Evolutionary conservation across 2,797 vertebrate genomes (phyloP).

Genomic region (Xiphophorus birchmanni): DNA sequence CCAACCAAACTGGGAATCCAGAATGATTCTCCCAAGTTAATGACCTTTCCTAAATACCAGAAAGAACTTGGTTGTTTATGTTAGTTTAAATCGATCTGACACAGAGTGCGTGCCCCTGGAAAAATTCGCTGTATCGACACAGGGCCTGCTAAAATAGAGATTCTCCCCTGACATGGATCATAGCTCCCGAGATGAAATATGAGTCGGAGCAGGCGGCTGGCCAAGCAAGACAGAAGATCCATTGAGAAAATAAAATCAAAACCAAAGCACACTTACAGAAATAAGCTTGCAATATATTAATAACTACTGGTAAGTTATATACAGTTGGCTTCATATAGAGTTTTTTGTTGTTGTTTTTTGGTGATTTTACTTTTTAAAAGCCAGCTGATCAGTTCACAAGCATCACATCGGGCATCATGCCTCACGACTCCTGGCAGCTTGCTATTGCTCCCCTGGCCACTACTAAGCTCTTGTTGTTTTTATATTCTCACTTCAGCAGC

Average conservation of each 20-base stretch:
- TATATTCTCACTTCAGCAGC: constrained; percentile 65
- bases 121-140: constrained; percentile 47
- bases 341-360: constrained; percentile 50
- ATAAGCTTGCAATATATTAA: constrained; percentile 8
- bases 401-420: constrained; percentile 63
- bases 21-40: constrained; percentile 69
- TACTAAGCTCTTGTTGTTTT: constrained; percentile 55
- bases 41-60: constrained; percentile 64
- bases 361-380: constrained; percentile 46
- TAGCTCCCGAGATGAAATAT: constrained; percentile 31
- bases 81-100: constrained; percentile 62
- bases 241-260: constrained; percentile 1
- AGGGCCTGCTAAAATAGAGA: constrained; percentile 51
- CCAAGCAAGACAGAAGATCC: constrained; percentile 35
- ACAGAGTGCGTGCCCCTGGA: constrained; percentile 33
- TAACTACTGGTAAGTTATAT: constrained; percentile 45
- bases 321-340: constrained; percentile 33
- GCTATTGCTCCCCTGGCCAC: constrained; percentile 52
- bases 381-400: constrained; percentile 62
- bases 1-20: constrained; percentile 56
- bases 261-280: constrained; percentile 31
- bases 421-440: constrained; percentile 55
- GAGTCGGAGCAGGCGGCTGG: constrained; percentile 27
- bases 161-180: constrained; percentile 42
- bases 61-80: constrained; percentile 56